These are phyloP conservation scores for Cochlearius cochlearius DNA, from an alignment of 2,113 vertebrate genomes.

Conservation along the genomic window DNA sequence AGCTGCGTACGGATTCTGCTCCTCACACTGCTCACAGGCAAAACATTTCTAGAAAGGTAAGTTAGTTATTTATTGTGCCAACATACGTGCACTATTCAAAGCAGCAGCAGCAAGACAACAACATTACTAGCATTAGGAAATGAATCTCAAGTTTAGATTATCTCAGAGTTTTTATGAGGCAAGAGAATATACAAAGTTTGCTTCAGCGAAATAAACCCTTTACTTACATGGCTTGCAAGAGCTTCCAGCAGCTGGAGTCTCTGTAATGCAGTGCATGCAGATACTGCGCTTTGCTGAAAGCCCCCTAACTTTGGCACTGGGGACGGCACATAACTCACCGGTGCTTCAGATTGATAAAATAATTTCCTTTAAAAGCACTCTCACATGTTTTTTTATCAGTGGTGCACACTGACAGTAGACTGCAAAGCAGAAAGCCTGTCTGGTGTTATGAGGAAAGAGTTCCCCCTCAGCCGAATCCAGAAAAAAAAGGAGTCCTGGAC, in stretches of 20 bases:
- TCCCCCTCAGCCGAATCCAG: neutral
- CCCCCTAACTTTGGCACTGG: slow-evolving; percentile 39
- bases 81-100: neutral
- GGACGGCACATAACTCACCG: slow-evolving; percentile 26
- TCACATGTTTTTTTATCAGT: slow-evolving; percentile 5
- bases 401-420: neutral
- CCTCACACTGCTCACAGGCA: neutral
- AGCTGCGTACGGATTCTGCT: neutral
- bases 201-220: neutral
- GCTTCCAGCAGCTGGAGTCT: slow-evolving; percentile 65
- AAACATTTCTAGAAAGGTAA: neutral
- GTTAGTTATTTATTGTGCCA: neutral
- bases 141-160: neutral
- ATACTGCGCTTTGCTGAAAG: slow-evolving; percentile 45
- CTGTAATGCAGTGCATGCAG: slow-evolving; percentile 44
- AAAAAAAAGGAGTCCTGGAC: neutral
- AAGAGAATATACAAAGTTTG: slow-evolving; percentile 7
- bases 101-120: neutral
- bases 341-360: slow-evolving; percentile 58
- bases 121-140: neutral
- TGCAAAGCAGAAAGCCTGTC: neutral
- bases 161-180: neutral
- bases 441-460: neutral
- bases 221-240: slow-evolving; percentile 68
- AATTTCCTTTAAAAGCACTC: slow-evolving; percentile 52